Base-by-base conservation (phyloP, 2,888 invertebrate species). In the Xanthia icteritia region DNA sequence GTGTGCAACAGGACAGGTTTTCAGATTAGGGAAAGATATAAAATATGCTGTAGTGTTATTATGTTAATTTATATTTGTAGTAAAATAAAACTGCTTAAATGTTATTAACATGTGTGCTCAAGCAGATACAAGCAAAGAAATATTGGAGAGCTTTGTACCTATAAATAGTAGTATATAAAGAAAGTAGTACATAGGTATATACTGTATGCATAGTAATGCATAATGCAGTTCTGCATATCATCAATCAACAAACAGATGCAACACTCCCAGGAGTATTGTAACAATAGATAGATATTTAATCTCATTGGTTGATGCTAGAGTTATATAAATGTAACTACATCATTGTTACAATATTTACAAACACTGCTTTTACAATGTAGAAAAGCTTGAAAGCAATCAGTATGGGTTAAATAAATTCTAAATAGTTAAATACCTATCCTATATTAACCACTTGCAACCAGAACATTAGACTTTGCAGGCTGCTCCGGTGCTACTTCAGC, bases 381-480 rank as follows among this genome's bases (percentile, higher is more conserved):
- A 78, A 56, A 42, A 69, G 54, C 39, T 77, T 31, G 13, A 67
- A 66, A 78, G 70, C 61, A 71, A 60, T 65, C 31, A 48, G 65
- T 63, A 61, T 85, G 5, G 6, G 58, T 73, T 42, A 70, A 27
- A 74, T 39, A 45, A 60, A 66, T 39, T 60, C 9, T 66, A 48
- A 54, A 36, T 48, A 13, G 23, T 42, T 51, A 0, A 58, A 54
- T 13, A 31, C 15, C 9, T 42, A 63, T 39, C 20, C 31, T 66
- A 63, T 56, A 67, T 95, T 89, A 96, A 86, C 92, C 93, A 83
- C 94, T 95, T 75, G 97, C 92, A 5, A 97, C 97, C 5, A 97
- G 95, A 73, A 97, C 97, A 89, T 97, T 97, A 82, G 97, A 93
- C 90, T 97, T 97, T 77, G 91, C 87, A 5, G 93, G 90, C 66